These are phyloP conservation scores for Heliconius congener DNA, from an alignment of 1,140 invertebrate species.

Conservation along the genomic window DNA sequence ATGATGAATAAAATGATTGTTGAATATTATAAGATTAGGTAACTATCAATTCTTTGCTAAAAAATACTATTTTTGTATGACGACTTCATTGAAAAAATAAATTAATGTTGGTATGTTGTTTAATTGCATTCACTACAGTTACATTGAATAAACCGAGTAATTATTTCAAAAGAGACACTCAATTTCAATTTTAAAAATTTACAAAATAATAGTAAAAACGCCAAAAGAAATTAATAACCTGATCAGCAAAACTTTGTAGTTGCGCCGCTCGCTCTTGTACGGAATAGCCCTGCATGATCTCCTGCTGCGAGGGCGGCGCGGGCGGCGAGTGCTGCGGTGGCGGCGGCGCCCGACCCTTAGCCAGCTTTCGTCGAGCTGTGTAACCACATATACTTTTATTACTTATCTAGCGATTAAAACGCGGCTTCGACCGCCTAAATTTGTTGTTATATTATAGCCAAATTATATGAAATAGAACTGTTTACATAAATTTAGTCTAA, in stretches of 20 bases:
- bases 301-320: conserved; percentile 53
- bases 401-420: not conserved
- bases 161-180: too few relatives aligned
- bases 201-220: not conserved
- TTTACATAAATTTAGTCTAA: too few relatives aligned
- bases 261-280: conserved; percentile 70
- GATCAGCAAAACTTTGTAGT: conserved; percentile 71
- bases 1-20: not conserved
- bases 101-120: too few relatives aligned
- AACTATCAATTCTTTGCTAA: too few relatives aligned
- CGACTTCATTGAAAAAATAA: too few relatives aligned
- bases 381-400: conserved; percentile 81
- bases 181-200: not conserved
- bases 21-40: not conserved
- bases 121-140: too few relatives aligned
- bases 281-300: conserved; percentile 61
- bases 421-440: too few relatives aligned
- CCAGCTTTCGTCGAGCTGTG: conserved; percentile 84
- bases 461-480: too few relatives aligned
- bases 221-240: conserved; percentile 45
- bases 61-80: too few relatives aligned
- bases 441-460: too few relatives aligned
- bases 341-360: conserved; percentile 77
- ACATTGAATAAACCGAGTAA: too few relatives aligned
- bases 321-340: conserved; percentile 53